A percentile compares a stretch with the other conserved stretches of the same genome.
These are phyloP conservation scores for Alligator sinensis DNA, from an alignment of 2,113 vertebrate species.

Conservation along the genomic window DNA sequence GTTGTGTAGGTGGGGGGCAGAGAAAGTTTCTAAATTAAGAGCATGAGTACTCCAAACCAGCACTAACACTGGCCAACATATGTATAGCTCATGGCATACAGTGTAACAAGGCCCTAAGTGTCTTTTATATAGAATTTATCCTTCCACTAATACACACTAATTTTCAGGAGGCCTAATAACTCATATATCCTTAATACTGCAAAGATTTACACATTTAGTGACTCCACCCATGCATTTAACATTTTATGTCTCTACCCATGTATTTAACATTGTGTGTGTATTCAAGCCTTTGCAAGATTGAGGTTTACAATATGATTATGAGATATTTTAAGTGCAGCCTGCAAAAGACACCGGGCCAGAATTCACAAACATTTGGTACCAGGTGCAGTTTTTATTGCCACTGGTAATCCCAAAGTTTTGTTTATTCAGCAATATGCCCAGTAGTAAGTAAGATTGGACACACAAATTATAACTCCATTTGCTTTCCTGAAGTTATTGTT, in stretches of 20 bases:
- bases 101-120: too few species aligned
- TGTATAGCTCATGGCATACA: too few species aligned
- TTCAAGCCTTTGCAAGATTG: neutral
- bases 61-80: too few species aligned
- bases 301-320: neutral
- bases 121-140: neutral
- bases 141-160: neutral
- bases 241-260: neutral
- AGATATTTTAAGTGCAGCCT: neutral
- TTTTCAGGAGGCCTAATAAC: neutral
- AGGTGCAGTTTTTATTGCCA: neutral
- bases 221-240: neutral
- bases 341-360: neutral
- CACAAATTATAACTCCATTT: neutral
- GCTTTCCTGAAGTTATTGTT: neutral
- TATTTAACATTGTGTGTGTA: neutral
- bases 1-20: too few species aligned
- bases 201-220: neutral
- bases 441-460: neutral
- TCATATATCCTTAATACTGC: neutral
- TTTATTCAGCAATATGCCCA: neutral
- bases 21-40: too few species aligned
- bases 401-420: neutral
- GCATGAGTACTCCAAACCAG: too few species aligned
- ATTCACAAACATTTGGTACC: neutral